These are phyloP conservation scores for Sebastes kiyomatsui DNA, from an alignment of 2,797 vertebrate species.

Conservation along the genomic window DNA sequence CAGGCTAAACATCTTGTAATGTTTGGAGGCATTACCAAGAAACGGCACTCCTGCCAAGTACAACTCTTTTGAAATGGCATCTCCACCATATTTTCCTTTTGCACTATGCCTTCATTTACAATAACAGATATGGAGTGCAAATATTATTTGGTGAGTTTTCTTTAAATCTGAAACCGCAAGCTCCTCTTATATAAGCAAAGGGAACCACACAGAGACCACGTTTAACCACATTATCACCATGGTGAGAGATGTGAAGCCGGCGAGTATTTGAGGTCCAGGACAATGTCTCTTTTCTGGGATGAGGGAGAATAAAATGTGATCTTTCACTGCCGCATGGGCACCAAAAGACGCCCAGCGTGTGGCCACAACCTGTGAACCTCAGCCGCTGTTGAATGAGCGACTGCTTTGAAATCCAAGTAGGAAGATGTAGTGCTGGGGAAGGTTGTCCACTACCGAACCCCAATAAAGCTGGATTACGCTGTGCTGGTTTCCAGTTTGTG, in stretches of 20 bases:
- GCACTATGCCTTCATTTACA: not conserved
- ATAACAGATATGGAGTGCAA: not conserved
- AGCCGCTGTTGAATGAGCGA: slow-evolving; percentile 20
- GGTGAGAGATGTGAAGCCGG: slow-evolving; percentile 36
- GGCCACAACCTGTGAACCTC: slow-evolving; percentile 31
- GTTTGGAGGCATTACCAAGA: not conserved
- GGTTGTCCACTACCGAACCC: not conserved
- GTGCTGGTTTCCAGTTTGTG: not conserved
- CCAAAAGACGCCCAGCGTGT: slow-evolving; percentile 37
- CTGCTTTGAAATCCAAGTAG: slow-evolving; percentile 1
- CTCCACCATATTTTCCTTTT: not conserved
- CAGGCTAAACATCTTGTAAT: not conserved
- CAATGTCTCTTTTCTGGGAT: slow-evolving; percentile 50
- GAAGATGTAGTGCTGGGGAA: not conserved
- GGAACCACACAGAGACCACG: slow-evolving; percentile 9
- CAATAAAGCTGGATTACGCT: not conserved
- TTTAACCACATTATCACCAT: slow-evolving; percentile 61
- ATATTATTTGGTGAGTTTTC: not conserved
- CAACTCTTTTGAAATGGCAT: not conserved
- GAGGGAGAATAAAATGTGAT: slow-evolving; percentile 42
- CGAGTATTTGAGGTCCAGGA: slow-evolving; percentile 28
- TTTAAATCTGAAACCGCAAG: not conserved
- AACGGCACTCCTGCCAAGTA: not conserved
- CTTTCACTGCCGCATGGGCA: slow-evolving; percentile 24
- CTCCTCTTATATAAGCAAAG: not conserved